Evolutionary conservation across 2,113 vertebrate genomes (phyloP).

Genomic region (Erpornis zantholeuca): DNA sequence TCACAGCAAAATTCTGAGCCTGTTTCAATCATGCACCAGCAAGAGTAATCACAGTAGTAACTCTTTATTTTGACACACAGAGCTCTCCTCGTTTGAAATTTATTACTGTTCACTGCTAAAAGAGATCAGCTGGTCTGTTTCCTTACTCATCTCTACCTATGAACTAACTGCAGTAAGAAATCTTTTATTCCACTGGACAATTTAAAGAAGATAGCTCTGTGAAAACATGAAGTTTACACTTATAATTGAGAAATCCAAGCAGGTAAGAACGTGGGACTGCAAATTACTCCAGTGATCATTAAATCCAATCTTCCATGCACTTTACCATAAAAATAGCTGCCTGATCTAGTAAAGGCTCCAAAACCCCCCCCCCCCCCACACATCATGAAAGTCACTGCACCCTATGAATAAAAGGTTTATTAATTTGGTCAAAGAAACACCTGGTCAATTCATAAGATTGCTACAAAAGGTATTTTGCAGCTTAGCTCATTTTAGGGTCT

Average conservation of each 20-base stretch:
- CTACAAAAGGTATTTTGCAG: neutral
- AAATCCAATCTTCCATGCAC: neutral
- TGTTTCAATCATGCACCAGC: neutral
- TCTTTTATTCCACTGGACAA: neutral
- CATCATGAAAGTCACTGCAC: neutral
- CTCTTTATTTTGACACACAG: neutral
- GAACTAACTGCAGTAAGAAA: neutral
- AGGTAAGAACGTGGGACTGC: neutral
- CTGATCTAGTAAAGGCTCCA: neutral
- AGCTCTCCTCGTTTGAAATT: neutral
- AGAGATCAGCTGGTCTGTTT: neutral
- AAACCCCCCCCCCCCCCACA: neutral
- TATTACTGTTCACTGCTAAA: neutral
- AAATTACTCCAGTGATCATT: neutral
- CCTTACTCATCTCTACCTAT: accelerated
- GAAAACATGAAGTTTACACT: neutral
- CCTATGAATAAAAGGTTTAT: neutral
- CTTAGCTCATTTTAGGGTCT: neutral
- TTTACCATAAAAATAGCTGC: neutral
- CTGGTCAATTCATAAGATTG: neutral
- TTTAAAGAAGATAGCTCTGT: neutral
- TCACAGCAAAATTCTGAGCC: neutral
- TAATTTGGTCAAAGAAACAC: neutral
- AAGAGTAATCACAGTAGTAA: accelerated
- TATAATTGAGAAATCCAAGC: neutral